Evolutionary conservation across 2,113 vertebrate species (phyloP), one percentile per base, ranked within the genome.

Genomic region (Alethe castanea): DNA sequence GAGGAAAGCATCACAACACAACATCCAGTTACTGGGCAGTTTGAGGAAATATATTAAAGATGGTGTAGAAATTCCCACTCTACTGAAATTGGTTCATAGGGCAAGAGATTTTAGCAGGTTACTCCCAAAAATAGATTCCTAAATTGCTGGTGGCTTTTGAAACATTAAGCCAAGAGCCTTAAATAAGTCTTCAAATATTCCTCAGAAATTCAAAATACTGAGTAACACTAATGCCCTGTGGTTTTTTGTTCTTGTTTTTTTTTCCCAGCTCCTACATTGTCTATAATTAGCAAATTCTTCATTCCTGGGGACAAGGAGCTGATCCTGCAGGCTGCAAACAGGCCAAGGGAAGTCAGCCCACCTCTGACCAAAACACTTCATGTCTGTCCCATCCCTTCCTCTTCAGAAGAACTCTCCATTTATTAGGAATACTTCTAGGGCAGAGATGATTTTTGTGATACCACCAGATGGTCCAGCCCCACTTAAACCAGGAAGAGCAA

Each of bases 161-260:
- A 61, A 42, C 31, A 19, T 7, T 31, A 33, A 57, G 24, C 20
- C 11, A 19, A 85, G 17, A 61, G 15, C 40, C 10, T 44, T 33
- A 50, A 72, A 25, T 8, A 19, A 85, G 25, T 24, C 60, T n/a
- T 33, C 4, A 0, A 4, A 15, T 59, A 15, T 24, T 40, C 44
- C 50, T 67, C 24, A 48, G 26, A 71, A 70, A 65, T 9, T 24
- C 47, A 50, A 92, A 87, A 23, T 19, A 35, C 9, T 2, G 5
- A 24, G n/a, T 9, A 17, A 8, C 8, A 14, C 33, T 15, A 35
- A 33, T 11, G 12, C 1, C 47, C 6, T 2, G n/a, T 7, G 47
- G 23, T 29, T 17, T 52, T 28, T 15, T 52, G 26, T n/a, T n/a
- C n/a, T n/a, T 5, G 11, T 11, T 40, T 40, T 40, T 50, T 25